Base-by-base conservation (phyloP, 2,888 invertebrate genomes). In the Venusia cambrica region DNA sequence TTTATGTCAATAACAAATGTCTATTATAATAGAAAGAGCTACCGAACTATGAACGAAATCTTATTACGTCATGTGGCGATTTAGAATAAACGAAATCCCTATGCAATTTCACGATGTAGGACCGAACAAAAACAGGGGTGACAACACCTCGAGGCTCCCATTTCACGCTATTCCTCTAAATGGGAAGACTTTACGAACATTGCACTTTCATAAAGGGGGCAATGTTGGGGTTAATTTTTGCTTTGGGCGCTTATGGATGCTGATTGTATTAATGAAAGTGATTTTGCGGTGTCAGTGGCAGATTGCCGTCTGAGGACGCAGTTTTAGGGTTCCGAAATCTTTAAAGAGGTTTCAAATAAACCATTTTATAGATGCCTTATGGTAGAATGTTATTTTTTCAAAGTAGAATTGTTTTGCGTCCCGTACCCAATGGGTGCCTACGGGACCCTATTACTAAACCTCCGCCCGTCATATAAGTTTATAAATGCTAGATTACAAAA, bases 191-290 rank as follows among this genome's bases (percentile, higher is more conserved):
- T 67, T 60, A 59, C 61, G 63, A 62, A 70, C 35, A 40, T 70
- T 34, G 70, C 64, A 64, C 68, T 69, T 65, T 58, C 54, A 75
- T 73, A 74, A 74, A 70, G 57, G 31, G 40, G 19, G 21, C 32
- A 59, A 61, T 68, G 56, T 65, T 54, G 45, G 61, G 64, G 62
- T 63, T 67, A 70, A 71, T 71, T 69, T 70, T 66, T 63, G 63
- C 65, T 51, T 44, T 39, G 38, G 62, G 57, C 63, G 45, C 45
- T 67, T 57, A 63, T 58, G 46, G 37, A 38, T 44, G 47, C 47
- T 38, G 44, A 33, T 51, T 50, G 45, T 51, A 49, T 49, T 48
- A 36, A 47, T 46, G 39, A 14, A 30, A 26, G 25, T 20, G n/a
- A 20, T 7, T 29, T 24, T 30, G n/a, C 11, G 20, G 17, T 36